Percentiles rank a stretch among this genome's conserved stretches.
Evolutionary conservation across 2,797 vertebrate genomes (phyloP).

Genomic region (Pseudochirops corinnae): DNA sequence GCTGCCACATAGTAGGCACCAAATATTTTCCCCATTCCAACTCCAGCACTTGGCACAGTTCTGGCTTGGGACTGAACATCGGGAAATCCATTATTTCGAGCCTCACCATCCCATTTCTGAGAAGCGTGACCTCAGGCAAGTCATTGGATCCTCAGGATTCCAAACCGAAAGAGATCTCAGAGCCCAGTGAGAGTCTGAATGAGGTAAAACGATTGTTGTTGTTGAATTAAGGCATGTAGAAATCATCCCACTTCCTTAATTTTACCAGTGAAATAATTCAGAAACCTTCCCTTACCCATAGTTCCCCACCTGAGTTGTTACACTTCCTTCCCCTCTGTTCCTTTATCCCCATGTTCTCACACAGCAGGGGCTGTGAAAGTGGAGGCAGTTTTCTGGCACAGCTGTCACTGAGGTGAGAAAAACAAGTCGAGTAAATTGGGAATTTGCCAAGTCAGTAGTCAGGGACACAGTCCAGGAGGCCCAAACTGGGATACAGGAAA

Average conservation of each 20-base stretch:
- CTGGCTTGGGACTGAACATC: neutral
- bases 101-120: neutral
- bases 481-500: slow-evolving; percentile 16
- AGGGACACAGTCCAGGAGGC: slow-evolving; percentile 44
- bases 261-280: neutral
- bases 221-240: neutral
- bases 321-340: slow-evolving; percentile 6
- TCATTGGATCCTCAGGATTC: neutral
- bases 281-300: neutral
- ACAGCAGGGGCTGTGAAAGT: slow-evolving; percentile 58
- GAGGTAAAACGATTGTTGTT: neutral
- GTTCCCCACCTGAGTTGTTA: neutral
- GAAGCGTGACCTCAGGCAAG: neutral
- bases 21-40: neutral
- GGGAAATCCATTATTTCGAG: neutral
- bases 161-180: neutral
- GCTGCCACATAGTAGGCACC: neutral
- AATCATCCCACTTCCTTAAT: neutral
- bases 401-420: slow-evolving; percentile 70
- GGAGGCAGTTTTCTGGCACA: slow-evolving; percentile 64
- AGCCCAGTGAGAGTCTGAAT: neutral
- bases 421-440: slow-evolving; percentile 54
- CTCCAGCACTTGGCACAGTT: neutral
- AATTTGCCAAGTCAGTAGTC: slow-evolving; percentile 64
- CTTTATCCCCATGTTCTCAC: slow-evolving; percentile 37